These are phyloP conservation scores for Clinocottus analis DNA, from an alignment of 2,113 vertebrate species.

Conservation along the genomic window DNA sequence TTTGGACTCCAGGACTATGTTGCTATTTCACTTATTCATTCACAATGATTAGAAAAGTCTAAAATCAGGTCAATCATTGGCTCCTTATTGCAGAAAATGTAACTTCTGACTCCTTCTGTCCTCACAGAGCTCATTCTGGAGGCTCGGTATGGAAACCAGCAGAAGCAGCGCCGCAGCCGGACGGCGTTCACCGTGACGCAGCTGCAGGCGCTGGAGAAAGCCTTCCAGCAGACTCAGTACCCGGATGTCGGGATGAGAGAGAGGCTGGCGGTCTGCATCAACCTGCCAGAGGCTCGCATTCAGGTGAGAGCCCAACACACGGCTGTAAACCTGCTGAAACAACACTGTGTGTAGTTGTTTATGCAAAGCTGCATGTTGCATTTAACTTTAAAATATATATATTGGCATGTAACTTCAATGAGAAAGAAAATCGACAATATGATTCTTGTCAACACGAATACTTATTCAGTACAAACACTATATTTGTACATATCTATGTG, in stretches of 20 bases:
- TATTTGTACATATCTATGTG: too few relatives aligned
- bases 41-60: not conserved
- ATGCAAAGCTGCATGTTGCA: too few relatives aligned
- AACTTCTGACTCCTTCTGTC: constrained; percentile 5
- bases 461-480: not conserved
- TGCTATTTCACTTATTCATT: not conserved
- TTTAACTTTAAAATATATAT: too few relatives aligned
- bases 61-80: not conserved
- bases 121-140: constrained; percentile 84
- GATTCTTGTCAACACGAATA: not conserved
- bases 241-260: constrained; percentile 86
- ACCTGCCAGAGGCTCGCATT: constrained; percentile 86
- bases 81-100: not conserved
- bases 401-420: not conserved
- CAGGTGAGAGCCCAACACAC: constrained; percentile 77
- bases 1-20: not conserved
- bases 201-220: constrained; percentile 85
- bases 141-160: constrained; percentile 82
- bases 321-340: not conserved
- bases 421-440: not conserved
- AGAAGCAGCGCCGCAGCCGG: constrained; percentile 84
- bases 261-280: constrained; percentile 83
- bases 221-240: constrained; percentile 86
- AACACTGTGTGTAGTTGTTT: not conserved
- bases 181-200: constrained; percentile 84